Percentiles rank a stretch among this genome's conserved stretches.
Conservation (phyloP, 2,888 invertebrate species). For the Hybos culiciformis region DNA sequence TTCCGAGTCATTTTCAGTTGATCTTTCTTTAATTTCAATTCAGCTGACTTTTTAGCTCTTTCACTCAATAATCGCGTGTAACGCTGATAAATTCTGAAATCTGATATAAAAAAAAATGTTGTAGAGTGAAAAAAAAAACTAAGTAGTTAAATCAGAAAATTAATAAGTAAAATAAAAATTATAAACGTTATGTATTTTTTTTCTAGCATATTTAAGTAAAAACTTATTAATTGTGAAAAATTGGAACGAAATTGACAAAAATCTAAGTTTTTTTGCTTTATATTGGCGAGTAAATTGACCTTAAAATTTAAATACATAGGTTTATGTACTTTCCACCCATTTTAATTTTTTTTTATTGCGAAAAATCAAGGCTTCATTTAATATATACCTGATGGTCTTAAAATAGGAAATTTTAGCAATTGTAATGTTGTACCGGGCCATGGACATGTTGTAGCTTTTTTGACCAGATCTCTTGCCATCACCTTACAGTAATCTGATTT, state of each 20-base stretch:
- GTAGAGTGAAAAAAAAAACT: background rate
- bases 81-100: slow-evolving; percentile 43
- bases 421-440: slow-evolving; percentile 97
- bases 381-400: slow-evolving; percentile 46
- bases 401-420: slow-evolving; percentile 84
- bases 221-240: too few relatives aligned
- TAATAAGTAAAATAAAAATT: background rate
- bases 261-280: too few relatives aligned
- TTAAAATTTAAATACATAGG: too few relatives aligned
- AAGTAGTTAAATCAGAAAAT: background rate
- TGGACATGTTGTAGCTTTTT: slow-evolving; percentile 77
- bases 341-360: too few relatives aligned
- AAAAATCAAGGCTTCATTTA: too few relatives aligned
- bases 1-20: slow-evolving; percentile 38
- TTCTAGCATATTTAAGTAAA: too few relatives aligned
- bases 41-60: slow-evolving; percentile 34
- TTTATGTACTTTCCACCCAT: too few relatives aligned
- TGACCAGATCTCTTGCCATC: slow-evolving; percentile 64
- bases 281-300: too few relatives aligned
- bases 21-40: slow-evolving; percentile 40
- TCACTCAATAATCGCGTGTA: slow-evolving; percentile 45
- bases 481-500: slow-evolving; percentile 85
- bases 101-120: slow-evolving; percentile 10
- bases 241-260: too few relatives aligned
- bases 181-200: too few relatives aligned